Base-by-base conservation (phyloP, 2,797 vertebrate genomes). In the Dallia pectoralis region DNA sequence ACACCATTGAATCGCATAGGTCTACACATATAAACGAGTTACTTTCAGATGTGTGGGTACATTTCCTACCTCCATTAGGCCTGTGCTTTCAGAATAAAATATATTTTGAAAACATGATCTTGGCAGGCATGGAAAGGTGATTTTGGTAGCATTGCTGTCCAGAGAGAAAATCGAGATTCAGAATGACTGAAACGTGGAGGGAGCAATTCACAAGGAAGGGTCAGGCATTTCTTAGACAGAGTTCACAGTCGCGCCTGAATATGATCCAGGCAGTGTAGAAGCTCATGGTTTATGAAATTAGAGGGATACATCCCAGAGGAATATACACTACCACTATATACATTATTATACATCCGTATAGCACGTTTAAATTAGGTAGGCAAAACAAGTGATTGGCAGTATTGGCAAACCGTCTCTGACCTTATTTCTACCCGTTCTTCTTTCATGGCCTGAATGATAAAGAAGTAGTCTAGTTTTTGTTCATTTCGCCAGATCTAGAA, bases 221-320 rank as follows among this genome's bases (percentile, higher is more conserved):
- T 78, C 74, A 68, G 29, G 56, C 47, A 53, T 73, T 71, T 67
- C 71, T 61, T 51, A 48, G 15, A 25, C 66, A 64, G 48, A 56
- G 47, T 65, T 71, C 29, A 59, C 25, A 19, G 19, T 56, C 15
- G 65, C 53, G 40, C 63, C 56, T 48, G 25, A 51, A 25, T 63
- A 72, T 9, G 40, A 12, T 67, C 29, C 66, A 61, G 30, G 64
- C 73, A 70, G 16, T 69, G 69, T 67, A 48, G 67, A 25, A 72
- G 18, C 48, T 63, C 30, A 1, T 4, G 33, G 47, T 14, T 63
- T 29, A 32, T 14, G 27, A 48, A 33, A 56, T 16, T 74, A 82
- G 83, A 69, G 70, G 29, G 29, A 4, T 44, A 2, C 11, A 44
- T 44, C 1, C 40, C 74, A 82, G 83, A 84, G 44, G 76, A 71